Conservation (phyloP, 2,113 vertebrate genomes). For the Macquaria ambigua region DNA sequence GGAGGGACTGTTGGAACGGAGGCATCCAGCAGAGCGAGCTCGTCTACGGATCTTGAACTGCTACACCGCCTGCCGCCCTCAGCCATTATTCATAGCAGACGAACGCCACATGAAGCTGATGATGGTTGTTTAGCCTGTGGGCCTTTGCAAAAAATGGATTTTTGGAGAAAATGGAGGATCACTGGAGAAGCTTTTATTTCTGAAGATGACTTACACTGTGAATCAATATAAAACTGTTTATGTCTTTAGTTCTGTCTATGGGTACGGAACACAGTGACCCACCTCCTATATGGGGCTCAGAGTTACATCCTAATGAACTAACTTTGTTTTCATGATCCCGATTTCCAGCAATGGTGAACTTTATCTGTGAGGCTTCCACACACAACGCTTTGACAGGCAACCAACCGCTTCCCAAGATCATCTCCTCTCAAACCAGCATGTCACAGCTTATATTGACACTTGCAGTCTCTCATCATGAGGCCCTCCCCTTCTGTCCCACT, state of each 20-base stretch:
- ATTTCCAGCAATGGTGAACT: not conserved
- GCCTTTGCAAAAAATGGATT: conserved; percentile 59
- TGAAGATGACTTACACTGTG: conserved; percentile 36
- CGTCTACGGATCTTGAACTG: conserved; percentile 69
- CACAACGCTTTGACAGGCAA: not conserved
- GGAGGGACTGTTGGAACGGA: conserved; percentile 52
- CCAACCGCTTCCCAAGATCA: not conserved
- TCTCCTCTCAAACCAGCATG: conserved; percentile 18
- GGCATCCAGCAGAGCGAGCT: conserved; percentile 69
- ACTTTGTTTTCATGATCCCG: not conserved
- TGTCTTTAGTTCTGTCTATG: conserved; percentile 7
- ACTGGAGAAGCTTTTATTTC: conserved; percentile 46
- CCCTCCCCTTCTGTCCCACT: conserved; percentile 4
- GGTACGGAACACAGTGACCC: not conserved
- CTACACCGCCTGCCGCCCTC: conserved; percentile 59
- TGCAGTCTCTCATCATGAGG: conserved; percentile 11
- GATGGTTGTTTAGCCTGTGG: conserved; percentile 77
- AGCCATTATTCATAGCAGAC: conserved; percentile 75
- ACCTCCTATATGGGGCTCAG: not conserved
- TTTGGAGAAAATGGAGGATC: conserved; percentile 51
- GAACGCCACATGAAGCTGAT: conserved; percentile 71
- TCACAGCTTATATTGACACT: conserved; percentile 10
- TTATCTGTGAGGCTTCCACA: not conserved
- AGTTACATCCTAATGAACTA: not conserved
- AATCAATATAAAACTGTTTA: conserved; percentile 51